Base-by-base conservation (phyloP, 2,888 invertebrate species). In the Calameuta idolon region DNA sequence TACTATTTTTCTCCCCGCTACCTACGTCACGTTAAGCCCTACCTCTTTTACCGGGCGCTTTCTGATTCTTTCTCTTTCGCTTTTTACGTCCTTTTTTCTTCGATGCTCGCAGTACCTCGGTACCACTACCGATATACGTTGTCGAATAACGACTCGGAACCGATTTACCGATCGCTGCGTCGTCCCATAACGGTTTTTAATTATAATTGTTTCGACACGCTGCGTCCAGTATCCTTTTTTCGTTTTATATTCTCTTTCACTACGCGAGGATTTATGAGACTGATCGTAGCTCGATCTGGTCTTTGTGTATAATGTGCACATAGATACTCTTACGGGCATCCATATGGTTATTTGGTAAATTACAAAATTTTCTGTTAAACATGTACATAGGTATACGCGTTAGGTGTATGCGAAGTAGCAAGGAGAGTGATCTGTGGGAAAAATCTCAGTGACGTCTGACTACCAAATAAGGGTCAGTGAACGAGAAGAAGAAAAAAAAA, bases 181-280 rank as follows among this genome's bases (percentile, higher is more conserved):
- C 12, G 71, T 12, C 12, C 31, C 84, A 80, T 82, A 87, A 89
- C 87, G 88, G 88, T 86, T 87, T 88, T 87, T 87, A 86, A 88
- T 88, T 86, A 85, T 85, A 86, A 86, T 88, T 87, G 87, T 83
- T 85, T 85, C 84, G 84, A 85, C 82, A 87, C 85, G 86, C 83
- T 35, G 33, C 71, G 34, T 31, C 71, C 71, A 71, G 71, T 31
- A 71, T 33, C 23, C 55, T 55, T 55, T 55, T 55, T 23, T 37
- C 15, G 12, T 15, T 55, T 55, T 55, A 23, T 23, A 55, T 55
- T 55, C 55, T 55, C 55, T 23, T 55, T 55, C 55, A 55, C 23
- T 33, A 3, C 71, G 31, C 5, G 71, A 35, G 31, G 71, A 71
- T 71, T 71, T 71, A 71, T 71, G 71, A 55, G 55, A 55, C 23